Conservation (phyloP, 64 coral and sea anemone species). For the Pocillopora verrucosa region DNA sequence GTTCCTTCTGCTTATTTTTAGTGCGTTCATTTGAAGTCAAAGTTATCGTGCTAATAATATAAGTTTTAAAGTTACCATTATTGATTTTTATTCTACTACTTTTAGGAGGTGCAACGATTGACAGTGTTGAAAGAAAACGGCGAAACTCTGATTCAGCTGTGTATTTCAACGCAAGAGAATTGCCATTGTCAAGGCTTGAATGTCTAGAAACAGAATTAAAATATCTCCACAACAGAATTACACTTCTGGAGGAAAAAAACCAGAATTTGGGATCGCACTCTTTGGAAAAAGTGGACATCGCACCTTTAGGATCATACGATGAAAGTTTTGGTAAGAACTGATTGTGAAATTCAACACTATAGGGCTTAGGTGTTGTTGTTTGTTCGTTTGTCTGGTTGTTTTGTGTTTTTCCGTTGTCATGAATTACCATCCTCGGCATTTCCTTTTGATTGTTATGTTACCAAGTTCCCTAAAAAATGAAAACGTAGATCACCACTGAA, state of each 20-base stretch:
- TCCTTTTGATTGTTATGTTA: no score
- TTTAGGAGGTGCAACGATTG: background rate
- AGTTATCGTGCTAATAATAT: background rate
- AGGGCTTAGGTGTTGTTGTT: no score
- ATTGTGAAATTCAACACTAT: no score
- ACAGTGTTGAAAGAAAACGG: background rate
- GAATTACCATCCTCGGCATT: no score
- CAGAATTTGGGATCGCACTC: background rate
- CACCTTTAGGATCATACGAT: no score
- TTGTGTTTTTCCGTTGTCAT: no score
- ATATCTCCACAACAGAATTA: background rate
- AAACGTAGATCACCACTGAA: no score
- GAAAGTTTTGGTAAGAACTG: no score
- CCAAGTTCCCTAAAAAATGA: no score
- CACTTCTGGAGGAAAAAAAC: background rate
- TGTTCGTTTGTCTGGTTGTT: no score
- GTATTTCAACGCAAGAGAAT: background rate
- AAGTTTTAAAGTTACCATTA: background rate
- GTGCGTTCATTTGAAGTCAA: background rate
- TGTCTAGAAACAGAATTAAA: background rate
- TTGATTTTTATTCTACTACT: background rate
- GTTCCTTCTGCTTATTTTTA: no score
- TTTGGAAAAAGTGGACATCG: background rate
- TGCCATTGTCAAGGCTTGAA: background rate
- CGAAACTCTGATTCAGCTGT: constrained; percentile 5